Base-by-base conservation (phyloP, 2,113 vertebrate species). In the Mormyrus lacerda region DNA sequence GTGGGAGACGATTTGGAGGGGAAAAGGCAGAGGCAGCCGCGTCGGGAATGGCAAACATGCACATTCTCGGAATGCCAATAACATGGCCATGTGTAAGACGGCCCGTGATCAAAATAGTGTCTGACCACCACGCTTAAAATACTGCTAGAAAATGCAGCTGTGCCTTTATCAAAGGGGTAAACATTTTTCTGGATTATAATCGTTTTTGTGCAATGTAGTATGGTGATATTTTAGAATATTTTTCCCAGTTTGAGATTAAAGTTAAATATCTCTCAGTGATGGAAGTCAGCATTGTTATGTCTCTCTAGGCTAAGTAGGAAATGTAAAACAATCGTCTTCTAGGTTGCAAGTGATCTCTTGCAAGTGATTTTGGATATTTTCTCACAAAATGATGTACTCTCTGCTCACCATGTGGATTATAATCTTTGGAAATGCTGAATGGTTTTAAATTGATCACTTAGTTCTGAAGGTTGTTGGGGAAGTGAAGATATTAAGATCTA, bases 61-160 rank as follows among this genome's bases (percentile, higher is more conserved):
- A 91, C 93, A 31, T 95, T 93, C 92, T 91, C 92, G 89, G 94
- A 92, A 94, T 95, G 94, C 94, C 94, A 94, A 93, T 94, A 95
- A 91, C 90, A 93, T 85, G 89, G 88, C 76, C 89, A 91, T 91
- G 91, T 92, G 50, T 91, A 92, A 91, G 89, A 91, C 85, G 86
- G 90, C 42, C 91, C 83, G 88, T 79, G 87, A 91, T 92, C 92
- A 92, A 92, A 94, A 89, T 91, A 92, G 87, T 93, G 88, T 55
- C 69, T 91, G 89, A 90, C 91, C 92, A 90, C 47, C 85, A 45
- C 89, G 10, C 73, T 87, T 79, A 85, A 90, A 88, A 65, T 61
- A 83, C 87, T 69, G 42, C 4, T 50, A 90, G 88, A 92, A 88
- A 87, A 85, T 88, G 84, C 88, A 89, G 83, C 47, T 89, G 8